phyloP scores from a whole-genome alignment of 1,140 invertebrate species.

The Cryptotermes secundus region DNA sequence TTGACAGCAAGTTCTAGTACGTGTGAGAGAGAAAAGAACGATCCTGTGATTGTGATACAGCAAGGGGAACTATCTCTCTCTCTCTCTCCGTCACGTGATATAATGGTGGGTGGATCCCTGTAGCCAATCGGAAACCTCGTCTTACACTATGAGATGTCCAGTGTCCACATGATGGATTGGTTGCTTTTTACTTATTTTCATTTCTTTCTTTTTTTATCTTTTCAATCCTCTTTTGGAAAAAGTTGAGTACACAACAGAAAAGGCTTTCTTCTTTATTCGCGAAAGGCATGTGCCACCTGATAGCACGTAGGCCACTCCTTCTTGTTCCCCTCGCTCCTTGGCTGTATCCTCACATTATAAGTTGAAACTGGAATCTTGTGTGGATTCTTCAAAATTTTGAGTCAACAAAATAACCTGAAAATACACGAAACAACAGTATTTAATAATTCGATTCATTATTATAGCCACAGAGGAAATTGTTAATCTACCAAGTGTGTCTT shows the following conservation, averaged over 20 bases:
- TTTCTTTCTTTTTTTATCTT: background rate
- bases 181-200: slow-evolving; percentile 10
- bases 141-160: slow-evolving; percentile 18
- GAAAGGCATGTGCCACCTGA: slow-evolving; percentile 14
- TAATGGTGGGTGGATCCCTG: slow-evolving; percentile 6
- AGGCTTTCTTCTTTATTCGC: background rate
- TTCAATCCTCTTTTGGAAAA: slow-evolving; percentile 16
- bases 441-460: no score
- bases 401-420: no score
- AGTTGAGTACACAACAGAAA: slow-evolving; percentile 17
- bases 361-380: background rate
- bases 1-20: slow-evolving; percentile 10
- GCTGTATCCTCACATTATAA: background rate
- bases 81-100: slow-evolving; percentile 3
- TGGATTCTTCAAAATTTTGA: no score
- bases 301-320: background rate
- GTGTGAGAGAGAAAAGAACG: slow-evolving; percentile 5
- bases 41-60: slow-evolving; percentile 15
- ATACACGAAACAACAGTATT: no score
- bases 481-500: no score
- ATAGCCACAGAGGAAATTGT: no score
- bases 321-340: background rate
- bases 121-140: slow-evolving; percentile 17
- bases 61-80: background rate
- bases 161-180: slow-evolving; percentile 17